A percentile compares a stretch with the other conserved stretches of the same genome.
Evolutionary conservation across 1,140 invertebrate genomes (phyloP).

Genomic region (Euglossa dilemma): DNA sequence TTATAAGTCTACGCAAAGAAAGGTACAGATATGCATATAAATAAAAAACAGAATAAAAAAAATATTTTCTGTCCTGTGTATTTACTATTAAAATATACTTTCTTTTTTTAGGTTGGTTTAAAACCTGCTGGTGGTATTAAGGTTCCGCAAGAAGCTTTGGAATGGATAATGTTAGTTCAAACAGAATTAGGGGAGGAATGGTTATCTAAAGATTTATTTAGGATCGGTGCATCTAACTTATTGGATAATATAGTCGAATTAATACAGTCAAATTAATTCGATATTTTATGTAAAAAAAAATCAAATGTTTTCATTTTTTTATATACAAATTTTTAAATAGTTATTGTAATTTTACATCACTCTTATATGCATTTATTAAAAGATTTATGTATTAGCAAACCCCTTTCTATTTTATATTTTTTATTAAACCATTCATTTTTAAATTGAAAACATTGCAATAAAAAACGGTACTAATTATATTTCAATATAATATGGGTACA

Average conservation of each 20-base stretch:
- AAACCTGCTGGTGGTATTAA: conserved; percentile 98
- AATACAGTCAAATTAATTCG: conserved; percentile 6
- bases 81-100: conserved; percentile 44
- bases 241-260: conserved; percentile 88
- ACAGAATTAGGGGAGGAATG: conserved; percentile 94
- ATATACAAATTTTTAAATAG: not conserved
- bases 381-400: not conserved
- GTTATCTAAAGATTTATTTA: conserved; percentile 92
- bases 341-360: not conserved
- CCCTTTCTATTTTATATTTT: not conserved
- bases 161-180: conserved; percentile 94
- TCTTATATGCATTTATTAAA: conserved; percentile 17
- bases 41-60: conserved; percentile 3
- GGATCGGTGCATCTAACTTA: conserved; percentile 96
- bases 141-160: conserved; percentile 92
- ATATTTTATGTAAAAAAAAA: too few species aligned
- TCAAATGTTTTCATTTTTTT: not conserved
- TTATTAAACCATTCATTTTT: not conserved
- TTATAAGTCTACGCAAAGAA: conserved; percentile 87
- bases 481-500: too few species aligned
- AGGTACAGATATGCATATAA: conserved; percentile 83
- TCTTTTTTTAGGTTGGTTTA: conserved; percentile 90
- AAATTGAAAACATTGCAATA: not conserved
- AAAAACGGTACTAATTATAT: not conserved
- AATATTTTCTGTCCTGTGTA: conserved; percentile 60